phyloP scores from a whole-genome alignment of 2,888 invertebrate species.

The Folsomia manolachei region DNA sequence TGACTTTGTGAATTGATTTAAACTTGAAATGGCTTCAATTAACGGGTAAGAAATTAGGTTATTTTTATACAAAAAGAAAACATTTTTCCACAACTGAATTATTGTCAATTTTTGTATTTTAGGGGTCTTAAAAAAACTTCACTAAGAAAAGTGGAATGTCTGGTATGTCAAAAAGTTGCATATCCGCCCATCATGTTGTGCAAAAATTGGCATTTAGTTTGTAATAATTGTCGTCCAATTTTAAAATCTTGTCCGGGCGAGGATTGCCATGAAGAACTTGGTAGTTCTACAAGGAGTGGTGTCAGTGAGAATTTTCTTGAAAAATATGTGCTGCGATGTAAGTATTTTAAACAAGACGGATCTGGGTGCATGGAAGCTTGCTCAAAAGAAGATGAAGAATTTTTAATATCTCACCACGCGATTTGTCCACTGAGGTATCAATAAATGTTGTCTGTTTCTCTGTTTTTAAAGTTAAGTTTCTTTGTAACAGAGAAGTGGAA shows the following conservation, averaged over 20 bases:
- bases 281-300: conserved; percentile 32
- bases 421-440: conserved; percentile 43
- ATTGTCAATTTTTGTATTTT: not conserved
- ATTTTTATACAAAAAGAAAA: not conserved
- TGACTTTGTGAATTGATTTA: too few species aligned
- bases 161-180: conserved; percentile 35
- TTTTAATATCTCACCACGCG: conserved; percentile 36
- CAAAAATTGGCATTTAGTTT: conserved; percentile 44
- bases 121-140: conserved; percentile 8
- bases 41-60: not conserved
- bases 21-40: not conserved
- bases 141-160: conserved; percentile 41
- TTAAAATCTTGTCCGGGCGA: conserved; percentile 34
- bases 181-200: conserved; percentile 44
- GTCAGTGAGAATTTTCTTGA: conserved; percentile 43
- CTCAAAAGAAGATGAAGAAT: conserved; percentile 37
- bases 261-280: conserved; percentile 39
- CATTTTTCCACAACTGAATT: too few species aligned
- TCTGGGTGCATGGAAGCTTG: conserved; percentile 37
- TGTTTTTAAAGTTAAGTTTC: conserved; percentile 1
- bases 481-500: conserved; percentile 42
- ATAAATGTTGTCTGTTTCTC: not conserved
- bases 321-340: conserved; percentile 39
- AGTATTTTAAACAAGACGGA: conserved; percentile 34
- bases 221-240: conserved; percentile 40